Conservation (phyloP, 2,797 vertebrate species). For the Muscicapa striata region DNA sequence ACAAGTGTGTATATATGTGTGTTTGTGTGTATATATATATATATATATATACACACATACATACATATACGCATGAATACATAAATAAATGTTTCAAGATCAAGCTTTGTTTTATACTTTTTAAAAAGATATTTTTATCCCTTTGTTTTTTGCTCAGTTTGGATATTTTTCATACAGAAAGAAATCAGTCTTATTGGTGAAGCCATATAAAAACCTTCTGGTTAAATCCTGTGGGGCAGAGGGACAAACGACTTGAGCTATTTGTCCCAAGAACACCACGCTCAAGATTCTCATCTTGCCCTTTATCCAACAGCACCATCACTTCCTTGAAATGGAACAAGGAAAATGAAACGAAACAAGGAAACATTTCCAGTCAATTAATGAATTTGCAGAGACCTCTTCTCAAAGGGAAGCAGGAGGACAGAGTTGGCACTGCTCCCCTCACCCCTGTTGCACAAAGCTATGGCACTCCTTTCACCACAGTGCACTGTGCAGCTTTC, state of each 20-base stretch:
- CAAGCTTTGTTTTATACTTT: background rate
- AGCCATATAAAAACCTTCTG: background rate
- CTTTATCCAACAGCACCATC: background rate
- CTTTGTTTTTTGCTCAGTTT: background rate
- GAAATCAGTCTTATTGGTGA: background rate
- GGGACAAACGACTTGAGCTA: background rate
- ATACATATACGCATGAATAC: background rate
- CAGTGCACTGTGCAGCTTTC: background rate
- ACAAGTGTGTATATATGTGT: background rate
- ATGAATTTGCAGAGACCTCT: background rate
- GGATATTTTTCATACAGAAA: background rate
- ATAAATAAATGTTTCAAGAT: background rate
- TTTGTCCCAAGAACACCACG: background rate
- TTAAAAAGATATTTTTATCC: background rate
- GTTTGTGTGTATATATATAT: background rate
- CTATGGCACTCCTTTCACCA: background rate
- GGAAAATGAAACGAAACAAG: background rate
- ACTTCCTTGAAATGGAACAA: background rate
- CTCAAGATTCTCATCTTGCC: background rate
- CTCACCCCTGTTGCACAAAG: fast-evolving
- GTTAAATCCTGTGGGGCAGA: background rate
- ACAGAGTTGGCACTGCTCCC: background rate
- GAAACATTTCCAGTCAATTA: background rate
- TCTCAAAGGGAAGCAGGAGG: background rate
- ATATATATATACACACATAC: no score